These are phyloP conservation scores for Dynastes grantii DNA, from an alignment of 2,888 invertebrate genomes.

Conservation along the genomic window DNA sequence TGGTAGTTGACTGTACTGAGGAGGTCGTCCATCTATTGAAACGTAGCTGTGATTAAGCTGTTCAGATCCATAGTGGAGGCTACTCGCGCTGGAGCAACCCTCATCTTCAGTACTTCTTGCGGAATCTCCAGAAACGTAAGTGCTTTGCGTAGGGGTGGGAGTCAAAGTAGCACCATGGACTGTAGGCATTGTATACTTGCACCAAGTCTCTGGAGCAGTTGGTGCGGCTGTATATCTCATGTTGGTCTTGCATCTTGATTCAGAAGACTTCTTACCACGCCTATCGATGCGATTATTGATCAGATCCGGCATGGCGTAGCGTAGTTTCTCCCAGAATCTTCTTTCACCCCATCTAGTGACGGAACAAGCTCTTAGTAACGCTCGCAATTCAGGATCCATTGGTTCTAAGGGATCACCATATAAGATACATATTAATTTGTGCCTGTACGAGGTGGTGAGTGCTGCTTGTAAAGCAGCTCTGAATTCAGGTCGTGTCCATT, in stretches of 20 bases:
- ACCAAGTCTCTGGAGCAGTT: constrained; percentile 81
- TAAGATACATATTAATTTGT: constrained; percentile 75
- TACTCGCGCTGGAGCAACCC: constrained; percentile 72
- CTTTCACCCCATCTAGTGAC: constrained; percentile 84
- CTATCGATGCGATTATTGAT: constrained; percentile 75
- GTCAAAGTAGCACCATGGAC: constrained; percentile 73
- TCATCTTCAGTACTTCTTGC: constrained; percentile 72
- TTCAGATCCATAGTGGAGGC: constrained; percentile 78
- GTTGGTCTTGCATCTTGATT: constrained; percentile 76
- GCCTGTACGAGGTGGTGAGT: constrained; percentile 78
- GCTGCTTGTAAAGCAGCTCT: constrained; percentile 86
- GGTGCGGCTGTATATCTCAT: constrained; percentile 82
- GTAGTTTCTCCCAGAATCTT: constrained; percentile 89
- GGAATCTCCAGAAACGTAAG: constrained; percentile 75
- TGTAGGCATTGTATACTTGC: constrained; percentile 77
- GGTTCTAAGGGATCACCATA: constrained; percentile 82
- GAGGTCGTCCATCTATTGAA: constrained; percentile 74
- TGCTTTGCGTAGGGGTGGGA: constrained; percentile 77
- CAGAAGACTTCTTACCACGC: constrained; percentile 72
- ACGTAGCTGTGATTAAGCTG: constrained; percentile 81
- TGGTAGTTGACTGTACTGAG: constrained; percentile 68
- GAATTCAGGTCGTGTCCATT: constrained; percentile 88
- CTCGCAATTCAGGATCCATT: constrained; percentile 84
- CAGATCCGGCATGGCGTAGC: constrained; percentile 82
- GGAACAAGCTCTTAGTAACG: constrained; percentile 80